Base-by-base conservation (phyloP, 2,797 vertebrate genomes). In the Sebastes taczanowskii region DNA sequence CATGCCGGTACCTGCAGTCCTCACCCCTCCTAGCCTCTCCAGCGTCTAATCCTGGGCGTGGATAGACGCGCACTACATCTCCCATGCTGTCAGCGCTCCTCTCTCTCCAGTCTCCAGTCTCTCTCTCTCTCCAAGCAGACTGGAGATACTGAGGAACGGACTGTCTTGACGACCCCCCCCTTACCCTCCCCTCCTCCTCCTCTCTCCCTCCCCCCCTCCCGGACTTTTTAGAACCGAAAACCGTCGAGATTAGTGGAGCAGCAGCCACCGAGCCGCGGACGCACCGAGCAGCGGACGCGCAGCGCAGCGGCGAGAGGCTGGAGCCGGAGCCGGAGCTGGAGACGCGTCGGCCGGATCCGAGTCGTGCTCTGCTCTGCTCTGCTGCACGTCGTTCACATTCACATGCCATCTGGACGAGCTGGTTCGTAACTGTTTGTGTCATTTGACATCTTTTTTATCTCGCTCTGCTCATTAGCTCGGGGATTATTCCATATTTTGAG, bases 1-100 rank as follows among this genome's bases (percentile, higher is more conserved):
- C 95, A 96, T 95, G 94, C 93, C 83, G 96, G 96, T 93, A 94
- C 89, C 86, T 95, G 96, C 75, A 96, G 96, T 96, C 94, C 94
- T 88, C 70, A 89, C 91, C 94, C 94, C 95, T 96, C 94, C 95
- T 92, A 78, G 81, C 90, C 82, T 83, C 84, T 85, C 89, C 86
- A 69, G 75, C 80, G 79, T 88, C 62, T 86, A 85, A 92, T 91
- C 86, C 93, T 91, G 93, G 93, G 94, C 94, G 94, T 93, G 93
- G 94, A 93, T 93, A 75, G 77, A 65, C 75, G 72, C 61, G 90
- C 85, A 95, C 94, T 95, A 94, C 94, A 94, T 92, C 90, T 95
- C 94, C 94, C 94, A 95, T 78, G 91, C 88, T 81, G 72, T 88
- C 75, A 29, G 78, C 82, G 88, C 92, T 91, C 91, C 94, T 80